Percentiles rank a stretch among this genome's conserved stretches.
phyloP scores from a whole-genome alignment of 2,888 invertebrate genomes.

The Drosophila buzzatii region DNA sequence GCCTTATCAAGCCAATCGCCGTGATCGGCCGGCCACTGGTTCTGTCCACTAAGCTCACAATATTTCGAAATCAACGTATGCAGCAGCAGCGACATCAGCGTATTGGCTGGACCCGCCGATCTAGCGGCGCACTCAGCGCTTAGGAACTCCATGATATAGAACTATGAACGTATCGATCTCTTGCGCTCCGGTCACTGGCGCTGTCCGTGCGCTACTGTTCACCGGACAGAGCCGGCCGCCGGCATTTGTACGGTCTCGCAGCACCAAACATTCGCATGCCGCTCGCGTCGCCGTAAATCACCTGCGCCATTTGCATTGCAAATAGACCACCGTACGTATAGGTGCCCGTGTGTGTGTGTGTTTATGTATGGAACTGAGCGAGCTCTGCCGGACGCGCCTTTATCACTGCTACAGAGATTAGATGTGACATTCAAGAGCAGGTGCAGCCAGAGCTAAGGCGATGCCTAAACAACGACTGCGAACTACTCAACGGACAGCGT shows the following conservation, averaged over 20 bases:
- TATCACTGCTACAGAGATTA: constrained; percentile 48
- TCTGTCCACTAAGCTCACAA: constrained; percentile 87
- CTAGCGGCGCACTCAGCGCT: constrained; percentile 82
- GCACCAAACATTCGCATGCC: constrained; percentile 58
- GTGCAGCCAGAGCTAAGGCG: constrained; percentile 46
- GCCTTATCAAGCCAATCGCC: constrained; percentile 67
- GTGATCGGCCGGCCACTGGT: constrained; percentile 87
- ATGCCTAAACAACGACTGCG: constrained; percentile 16
- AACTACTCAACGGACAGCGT: constrained; percentile 13
- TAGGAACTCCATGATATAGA: constrained; percentile 77
- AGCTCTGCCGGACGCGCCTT: constrained; percentile 54
- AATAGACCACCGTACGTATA: constrained; percentile 40
- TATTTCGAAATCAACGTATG: constrained; percentile 88
- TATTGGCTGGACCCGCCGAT: constrained; percentile 84
- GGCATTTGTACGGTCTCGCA: constrained; percentile 69
- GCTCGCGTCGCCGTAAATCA: constrained; percentile 64
- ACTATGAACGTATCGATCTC: neutral
- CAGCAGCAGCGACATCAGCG: constrained; percentile 87
- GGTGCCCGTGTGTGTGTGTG: neutral
- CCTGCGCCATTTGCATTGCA: constrained; percentile 69
- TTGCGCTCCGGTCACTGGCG: constrained; percentile 22
- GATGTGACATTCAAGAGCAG: constrained; percentile 47
- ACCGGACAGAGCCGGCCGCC: constrained; percentile 24
- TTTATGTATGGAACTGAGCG: neutral
- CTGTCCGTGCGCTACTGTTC: constrained; percentile 59